Percentiles rank a stretch among this genome's conserved stretches.
These are phyloP conservation scores for Oryctes rhinoceros DNA, from an alignment of 1,140 invertebrate genomes.

Conservation along the genomic window DNA sequence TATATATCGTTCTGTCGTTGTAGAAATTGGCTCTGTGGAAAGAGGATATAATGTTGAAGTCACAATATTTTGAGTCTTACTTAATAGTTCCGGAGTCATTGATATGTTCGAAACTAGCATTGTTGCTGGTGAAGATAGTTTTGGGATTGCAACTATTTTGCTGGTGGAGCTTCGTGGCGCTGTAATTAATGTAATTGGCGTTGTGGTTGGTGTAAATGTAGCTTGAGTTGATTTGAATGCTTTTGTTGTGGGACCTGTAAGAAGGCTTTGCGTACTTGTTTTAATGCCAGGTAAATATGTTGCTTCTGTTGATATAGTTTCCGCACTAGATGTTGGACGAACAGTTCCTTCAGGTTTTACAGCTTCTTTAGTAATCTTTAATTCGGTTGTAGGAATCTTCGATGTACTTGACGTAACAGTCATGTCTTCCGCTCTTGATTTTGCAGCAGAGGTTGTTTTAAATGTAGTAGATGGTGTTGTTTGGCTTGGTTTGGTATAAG, in stretches of 20 bases:
- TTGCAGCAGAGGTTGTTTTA: too few relatives aligned
- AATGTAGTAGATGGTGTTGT: neutral
- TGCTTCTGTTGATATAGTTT: neutral
- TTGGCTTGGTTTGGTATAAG: neutral
- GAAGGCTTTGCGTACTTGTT: neutral
- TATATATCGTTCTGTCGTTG: neutral
- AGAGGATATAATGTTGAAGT: neutral
- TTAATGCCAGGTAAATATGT: neutral
- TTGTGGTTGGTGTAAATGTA: neutral
- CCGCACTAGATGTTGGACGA: neutral
- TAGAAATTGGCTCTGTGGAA: neutral
- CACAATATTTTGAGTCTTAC: neutral
- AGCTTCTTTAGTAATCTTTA: too few relatives aligned
- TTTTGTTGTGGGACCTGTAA: neutral
- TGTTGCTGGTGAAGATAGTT: neutral
- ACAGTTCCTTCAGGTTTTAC: too few relatives aligned
- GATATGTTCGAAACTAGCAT: neutral
- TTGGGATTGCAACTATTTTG: neutral
- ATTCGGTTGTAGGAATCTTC: too few relatives aligned
- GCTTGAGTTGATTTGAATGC: neutral
- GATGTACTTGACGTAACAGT: too few relatives aligned
- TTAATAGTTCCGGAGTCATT: neutral
- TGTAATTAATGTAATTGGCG: neutral
- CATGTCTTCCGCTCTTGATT: too few relatives aligned
- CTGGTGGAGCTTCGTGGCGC: neutral